Evolutionary conservation across 1,140 invertebrate species (phyloP), one percentile per base, ranked within the genome.

Genomic region (Musca domestica): DNA sequence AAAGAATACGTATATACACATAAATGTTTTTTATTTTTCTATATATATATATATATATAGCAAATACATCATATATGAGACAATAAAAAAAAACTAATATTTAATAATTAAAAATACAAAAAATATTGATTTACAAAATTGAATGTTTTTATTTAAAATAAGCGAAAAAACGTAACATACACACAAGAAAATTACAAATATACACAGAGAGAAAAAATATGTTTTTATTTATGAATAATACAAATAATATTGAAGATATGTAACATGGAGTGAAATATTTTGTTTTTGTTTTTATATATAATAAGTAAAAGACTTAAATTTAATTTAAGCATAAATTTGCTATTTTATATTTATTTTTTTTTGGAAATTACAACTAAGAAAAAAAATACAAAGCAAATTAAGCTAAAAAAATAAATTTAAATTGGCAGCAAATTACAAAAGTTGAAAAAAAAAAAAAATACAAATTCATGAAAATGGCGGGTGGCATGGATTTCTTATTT

Each of bases 11-110:
- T 67, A 15, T 41, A 46, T 56, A 34, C 66, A 34, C 66, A 67
- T 67, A 56, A 54, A 30, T 67, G 56, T 56, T 54, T 54, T 67
- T n/a, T n/a, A n/a, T n/a, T n/a, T n/a, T n/a, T n/a, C n/a, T n/a
- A n/a, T n/a, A n/a, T n/a, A n/a, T n/a, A n/a, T n/a, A n/a, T n/a
- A 67, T 67, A 67, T 30, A 46, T 66, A 41, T 41, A 30, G 27
- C 34, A 51, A 51, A 51, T 19, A 20, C 49, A 51, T 49, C 27
- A 30, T 30, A 30, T 30, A 30, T 30, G 27, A 30, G 27, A 30
- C 9, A 41, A 9, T 9, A 41, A 41, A 7, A 12, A 41, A 41
- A 10, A 10, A 41, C 10, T n/a, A 41, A 41, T 41, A 9, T 41
- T 41, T 41, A 41, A 41, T 9, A 41, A 41, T 41, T 10, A 41